These are phyloP conservation scores for Protula sp. DNA, from an alignment of 2,888 invertebrate genomes.

Conservation along the genomic window DNA sequence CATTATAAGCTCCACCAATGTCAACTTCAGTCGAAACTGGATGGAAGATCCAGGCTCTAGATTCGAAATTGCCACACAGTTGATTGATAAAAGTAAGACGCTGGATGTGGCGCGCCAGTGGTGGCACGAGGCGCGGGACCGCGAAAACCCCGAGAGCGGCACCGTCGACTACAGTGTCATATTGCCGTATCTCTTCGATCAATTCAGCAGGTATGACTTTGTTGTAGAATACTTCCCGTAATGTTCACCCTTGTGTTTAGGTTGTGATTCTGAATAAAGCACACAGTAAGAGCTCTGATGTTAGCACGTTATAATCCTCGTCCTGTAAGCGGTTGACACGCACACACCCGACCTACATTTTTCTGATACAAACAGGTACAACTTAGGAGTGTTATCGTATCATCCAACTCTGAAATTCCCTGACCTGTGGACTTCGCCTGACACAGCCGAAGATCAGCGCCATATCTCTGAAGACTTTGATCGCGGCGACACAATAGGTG, in stretches of 20 bases:
- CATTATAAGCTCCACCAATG: constrained; percentile 85
- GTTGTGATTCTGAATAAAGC: too few species aligned
- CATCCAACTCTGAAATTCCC: constrained; percentile 85
- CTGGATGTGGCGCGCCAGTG: constrained; percentile 94
- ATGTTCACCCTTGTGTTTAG: too few species aligned
- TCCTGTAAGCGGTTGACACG: too few species aligned
- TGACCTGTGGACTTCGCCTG: constrained; percentile 75
- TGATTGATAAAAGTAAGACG: constrained; percentile 66
- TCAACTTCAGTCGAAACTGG: constrained; percentile 82
- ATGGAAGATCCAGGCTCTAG: constrained; percentile 83
- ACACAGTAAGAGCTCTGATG: too few species aligned
- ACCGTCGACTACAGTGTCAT: constrained; percentile 18
- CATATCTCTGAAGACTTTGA: constrained; percentile 66
- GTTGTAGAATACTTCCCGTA: too few species aligned
- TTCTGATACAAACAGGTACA: constrained; percentile 60
- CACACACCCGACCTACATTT: too few species aligned
- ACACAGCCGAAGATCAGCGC: constrained; percentile 68
- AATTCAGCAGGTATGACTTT: constrained; percentile 59
- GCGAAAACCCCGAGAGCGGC: constrained; percentile 15
- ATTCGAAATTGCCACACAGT: constrained; percentile 92
- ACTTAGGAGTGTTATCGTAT: constrained; percentile 84
- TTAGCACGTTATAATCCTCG: too few species aligned
- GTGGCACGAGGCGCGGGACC: constrained; percentile 62
- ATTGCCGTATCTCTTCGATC: constrained; percentile 39
- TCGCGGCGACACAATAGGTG: constrained; percentile 41